phyloP scores from a whole-genome alignment of 2,113 vertebrate species.

The Salvelinus sp. region DNA sequence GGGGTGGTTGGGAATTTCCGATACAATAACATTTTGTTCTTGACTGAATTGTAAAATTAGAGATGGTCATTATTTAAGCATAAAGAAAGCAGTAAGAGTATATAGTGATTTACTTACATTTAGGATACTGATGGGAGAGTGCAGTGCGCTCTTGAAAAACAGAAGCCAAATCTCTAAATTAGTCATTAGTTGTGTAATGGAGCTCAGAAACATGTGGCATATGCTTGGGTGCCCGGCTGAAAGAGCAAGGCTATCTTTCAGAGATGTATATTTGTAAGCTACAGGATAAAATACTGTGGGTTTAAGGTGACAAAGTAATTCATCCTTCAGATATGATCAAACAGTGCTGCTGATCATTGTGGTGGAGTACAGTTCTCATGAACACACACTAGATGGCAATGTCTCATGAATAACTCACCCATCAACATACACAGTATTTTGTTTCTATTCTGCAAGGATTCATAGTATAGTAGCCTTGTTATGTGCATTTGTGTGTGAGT shows the following conservation, averaged over 20 bases:
- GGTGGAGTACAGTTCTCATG: not conserved
- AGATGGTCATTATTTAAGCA: not conserved
- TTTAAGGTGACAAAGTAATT: no score
- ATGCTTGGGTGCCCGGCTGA: no score
- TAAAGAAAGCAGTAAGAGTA: not conserved
- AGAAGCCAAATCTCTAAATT: constrained; percentile 34
- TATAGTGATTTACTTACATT: not conserved
- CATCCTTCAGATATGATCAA: not conserved
- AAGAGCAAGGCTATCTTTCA: no score
- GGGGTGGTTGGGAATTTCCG: no score
- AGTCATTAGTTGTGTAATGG: constrained; percentile 28
- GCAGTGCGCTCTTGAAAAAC: not conserved
- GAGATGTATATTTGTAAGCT: no score
- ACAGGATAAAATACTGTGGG: no score
- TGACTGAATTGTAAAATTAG: not conserved
- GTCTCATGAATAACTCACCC: no score
- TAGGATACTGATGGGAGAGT: not conserved
- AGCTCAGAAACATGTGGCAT: not conserved
- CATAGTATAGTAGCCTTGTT: no score
- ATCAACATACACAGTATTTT: no score
- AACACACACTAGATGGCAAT: not conserved
- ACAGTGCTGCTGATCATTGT: not conserved
- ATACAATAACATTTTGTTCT: not conserved
- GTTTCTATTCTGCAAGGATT: no score
- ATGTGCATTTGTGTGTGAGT: no score